Conservation (phyloP, 2,113 vertebrate species). For the Gambusia holbrooki region DNA sequence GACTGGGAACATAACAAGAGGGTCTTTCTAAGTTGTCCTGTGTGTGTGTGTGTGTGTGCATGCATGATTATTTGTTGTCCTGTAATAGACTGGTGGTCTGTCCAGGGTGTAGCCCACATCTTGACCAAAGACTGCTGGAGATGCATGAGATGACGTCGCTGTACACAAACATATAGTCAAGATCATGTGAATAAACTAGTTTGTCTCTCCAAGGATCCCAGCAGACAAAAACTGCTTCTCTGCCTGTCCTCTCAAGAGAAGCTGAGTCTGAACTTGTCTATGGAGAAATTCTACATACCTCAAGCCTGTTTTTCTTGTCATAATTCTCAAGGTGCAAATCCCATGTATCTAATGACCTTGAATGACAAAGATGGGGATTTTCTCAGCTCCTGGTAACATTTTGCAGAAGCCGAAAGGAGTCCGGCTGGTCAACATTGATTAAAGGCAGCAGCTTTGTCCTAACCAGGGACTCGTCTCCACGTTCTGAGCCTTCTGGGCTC, state of each 20-base stretch:
- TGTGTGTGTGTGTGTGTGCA: too few species aligned
- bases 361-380: slow-evolving; percentile 73
- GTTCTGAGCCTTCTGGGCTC: slow-evolving; percentile 44
- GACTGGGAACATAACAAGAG: too few species aligned
- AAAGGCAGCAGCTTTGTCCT: slow-evolving; percentile 64
- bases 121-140: background rate
- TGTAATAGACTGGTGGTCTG: background rate
- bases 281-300: slow-evolving; percentile 58
- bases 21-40: too few species aligned
- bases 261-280: slow-evolving; percentile 29
- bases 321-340: slow-evolving; percentile 69
- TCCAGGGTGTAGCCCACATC: too few species aligned
- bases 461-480: slow-evolving; percentile 64
- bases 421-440: slow-evolving; percentile 78
- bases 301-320: slow-evolving; percentile 67
- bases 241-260: slow-evolving; percentile 42
- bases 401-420: slow-evolving; percentile 58
- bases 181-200: slow-evolving; percentile 38
- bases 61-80: too few species aligned
- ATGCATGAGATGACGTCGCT: background rate
- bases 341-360: slow-evolving; percentile 67
- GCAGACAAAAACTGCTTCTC: slow-evolving; percentile 10
- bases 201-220: slow-evolving; percentile 15
- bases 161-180: slow-evolving; percentile 14
- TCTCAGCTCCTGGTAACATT: slow-evolving; percentile 52